Evolutionary conservation across 2,113 vertebrate species (phyloP).

Genomic region (Heterotis niloticus): DNA sequence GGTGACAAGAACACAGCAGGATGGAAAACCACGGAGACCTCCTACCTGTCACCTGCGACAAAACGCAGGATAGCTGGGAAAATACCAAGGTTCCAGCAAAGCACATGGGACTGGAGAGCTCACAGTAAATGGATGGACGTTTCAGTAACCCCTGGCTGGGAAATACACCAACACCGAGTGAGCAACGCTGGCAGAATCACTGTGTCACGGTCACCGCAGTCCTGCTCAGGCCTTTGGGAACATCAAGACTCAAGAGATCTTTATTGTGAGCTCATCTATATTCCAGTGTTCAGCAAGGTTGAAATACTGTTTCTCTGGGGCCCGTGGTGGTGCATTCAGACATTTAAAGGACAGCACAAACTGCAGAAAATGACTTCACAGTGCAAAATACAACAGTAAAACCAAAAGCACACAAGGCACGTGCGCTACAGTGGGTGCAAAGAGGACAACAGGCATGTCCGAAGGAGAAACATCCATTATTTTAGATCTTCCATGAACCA

Average conservation of each 20-base stretch:
- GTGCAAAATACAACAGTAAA: too few relatives aligned
- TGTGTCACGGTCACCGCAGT: conserved; percentile 40
- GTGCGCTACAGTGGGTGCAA: background rate
- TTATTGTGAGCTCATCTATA: too few relatives aligned
- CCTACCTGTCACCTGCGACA: conserved; percentile 25
- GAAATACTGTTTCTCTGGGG: too few relatives aligned
- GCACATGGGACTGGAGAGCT: background rate
- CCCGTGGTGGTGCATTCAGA: too few relatives aligned
- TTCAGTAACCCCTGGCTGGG: background rate
- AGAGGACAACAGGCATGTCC: conserved; percentile 18
- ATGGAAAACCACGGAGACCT: background rate
- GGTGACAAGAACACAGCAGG: conserved; percentile 9
- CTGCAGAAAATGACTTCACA: too few relatives aligned
- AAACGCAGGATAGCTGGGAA: conserved; percentile 2
- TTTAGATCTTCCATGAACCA: too few relatives aligned
- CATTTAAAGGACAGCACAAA: too few relatives aligned
- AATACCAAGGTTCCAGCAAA: conserved; percentile 18
- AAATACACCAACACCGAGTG: background rate
- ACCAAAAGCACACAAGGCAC: too few relatives aligned
- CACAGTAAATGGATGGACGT: background rate
- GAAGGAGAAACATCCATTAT: background rate
- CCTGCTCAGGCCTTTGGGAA: conserved; percentile 25
- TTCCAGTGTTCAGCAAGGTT: too few relatives aligned
- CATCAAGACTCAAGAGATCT: too few relatives aligned
- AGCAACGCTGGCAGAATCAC: background rate